Percentiles rank a stretch among this genome's conserved stretches.
Evolutionary conservation across 2,888 invertebrate species (phyloP).

Genomic region (Tetragonula carbonaria): DNA sequence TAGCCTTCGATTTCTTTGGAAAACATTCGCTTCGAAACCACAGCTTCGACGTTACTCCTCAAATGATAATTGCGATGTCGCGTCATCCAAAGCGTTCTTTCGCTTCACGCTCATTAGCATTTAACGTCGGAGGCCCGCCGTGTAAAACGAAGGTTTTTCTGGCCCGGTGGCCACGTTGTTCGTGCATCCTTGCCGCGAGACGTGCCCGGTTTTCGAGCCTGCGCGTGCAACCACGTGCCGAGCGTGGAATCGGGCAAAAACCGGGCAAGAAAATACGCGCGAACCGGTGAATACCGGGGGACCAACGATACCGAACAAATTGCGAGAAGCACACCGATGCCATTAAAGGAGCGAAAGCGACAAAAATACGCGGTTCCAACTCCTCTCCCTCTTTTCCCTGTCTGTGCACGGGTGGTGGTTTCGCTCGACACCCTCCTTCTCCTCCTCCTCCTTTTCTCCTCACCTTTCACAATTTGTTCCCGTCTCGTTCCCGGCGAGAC

Average conservation of each 20-base stretch:
- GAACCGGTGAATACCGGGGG: conserved; percentile 45
- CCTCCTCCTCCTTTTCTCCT: conserved; percentile 44
- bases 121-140: conserved; percentile 24
- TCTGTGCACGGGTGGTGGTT: neutral
- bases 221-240: conserved; percentile 48
- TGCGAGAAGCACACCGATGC: conserved; percentile 73
- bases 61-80: neutral
- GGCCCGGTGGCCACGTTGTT: neutral
- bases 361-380: conserved; percentile 73
- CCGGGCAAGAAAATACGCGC: conserved; percentile 52
- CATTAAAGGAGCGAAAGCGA: conserved; percentile 81
- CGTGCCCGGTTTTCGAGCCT: conserved; percentile 6
- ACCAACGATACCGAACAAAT: conserved; percentile 71
- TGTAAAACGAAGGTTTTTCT: conserved; percentile 42
- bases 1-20: too few species aligned
- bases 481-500: conserved; percentile 44
- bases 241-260: conserved; percentile 46
- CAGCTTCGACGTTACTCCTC: too few species aligned
- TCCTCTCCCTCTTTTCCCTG: conserved; percentile 34
- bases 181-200: neutral
- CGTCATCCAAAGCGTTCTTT: neutral
- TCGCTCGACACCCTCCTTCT: conserved; percentile 10
- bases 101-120: conserved; percentile 38
- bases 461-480: conserved; percentile 66
- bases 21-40: too few species aligned